Evolutionary conservation across 2,113 vertebrate genomes (phyloP).

Genomic region (Steatornis caripensis): DNA sequence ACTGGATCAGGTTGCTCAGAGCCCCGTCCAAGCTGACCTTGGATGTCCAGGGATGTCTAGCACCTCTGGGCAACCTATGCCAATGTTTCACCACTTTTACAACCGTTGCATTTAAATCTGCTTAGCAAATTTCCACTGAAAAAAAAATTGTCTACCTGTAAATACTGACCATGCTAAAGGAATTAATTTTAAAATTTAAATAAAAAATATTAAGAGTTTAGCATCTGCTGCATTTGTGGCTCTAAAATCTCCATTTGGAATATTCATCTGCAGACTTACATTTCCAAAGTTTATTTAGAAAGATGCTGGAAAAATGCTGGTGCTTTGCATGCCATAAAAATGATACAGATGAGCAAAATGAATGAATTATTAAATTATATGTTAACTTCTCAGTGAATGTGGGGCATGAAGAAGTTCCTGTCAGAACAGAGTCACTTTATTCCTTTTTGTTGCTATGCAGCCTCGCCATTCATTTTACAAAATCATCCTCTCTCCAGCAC

Average conservation of each 20-base stretch:
- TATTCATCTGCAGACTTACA: neutral
- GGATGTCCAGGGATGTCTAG: neutral
- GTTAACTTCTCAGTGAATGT: neutral
- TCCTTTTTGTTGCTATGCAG: neutral
- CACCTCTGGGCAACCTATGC: neutral
- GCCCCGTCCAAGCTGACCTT: accelerated
- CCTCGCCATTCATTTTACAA: neutral
- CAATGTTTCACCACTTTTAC: neutral
- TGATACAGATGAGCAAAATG: neutral
- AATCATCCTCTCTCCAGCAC: neutral
- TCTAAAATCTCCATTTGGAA: neutral
- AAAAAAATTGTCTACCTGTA: neutral
- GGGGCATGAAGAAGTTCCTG: neutral
- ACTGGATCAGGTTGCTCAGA: neutral
- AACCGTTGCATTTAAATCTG: neutral
- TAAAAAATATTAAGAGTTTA: neutral
- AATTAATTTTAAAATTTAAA: neutral
- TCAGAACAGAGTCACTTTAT: neutral
- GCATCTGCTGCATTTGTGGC: neutral
- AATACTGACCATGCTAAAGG: neutral
- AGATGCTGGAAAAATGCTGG: neutral
- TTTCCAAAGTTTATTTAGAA: neutral
- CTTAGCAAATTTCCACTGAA: neutral
- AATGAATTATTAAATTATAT: neutral
- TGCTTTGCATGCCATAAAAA: neutral